Conservation (phyloP, 2,888 invertebrate species). For the Trichogramma dendrolimi region DNA sequence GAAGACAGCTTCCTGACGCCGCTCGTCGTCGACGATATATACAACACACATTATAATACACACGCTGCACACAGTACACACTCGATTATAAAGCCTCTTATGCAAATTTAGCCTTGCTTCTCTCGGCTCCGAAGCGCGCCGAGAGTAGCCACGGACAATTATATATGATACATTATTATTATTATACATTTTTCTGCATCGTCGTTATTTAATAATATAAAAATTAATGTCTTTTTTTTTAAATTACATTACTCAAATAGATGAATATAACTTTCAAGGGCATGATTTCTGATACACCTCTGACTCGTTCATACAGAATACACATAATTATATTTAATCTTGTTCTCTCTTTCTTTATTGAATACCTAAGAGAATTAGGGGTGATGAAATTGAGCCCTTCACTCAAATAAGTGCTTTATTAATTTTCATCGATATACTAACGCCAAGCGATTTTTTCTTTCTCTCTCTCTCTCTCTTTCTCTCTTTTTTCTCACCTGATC, state of each 20-base stretch:
- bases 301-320: too few species aligned
- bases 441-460: neutral
- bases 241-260: too few species aligned
- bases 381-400: neutral
- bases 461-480: neutral
- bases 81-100: constrained; percentile 19
- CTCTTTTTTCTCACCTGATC: constrained; percentile 1
- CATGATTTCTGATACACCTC: too few species aligned
- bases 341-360: too few species aligned
- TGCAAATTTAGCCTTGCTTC: constrained; percentile 18
- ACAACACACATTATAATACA: neutral
- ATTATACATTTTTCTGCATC: too few species aligned
- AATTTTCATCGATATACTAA: neutral
- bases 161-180: too few species aligned
- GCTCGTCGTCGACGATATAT: constrained; percentile 11
- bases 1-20: constrained; percentile 45
- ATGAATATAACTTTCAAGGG: too few species aligned
- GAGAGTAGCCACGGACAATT: too few species aligned
- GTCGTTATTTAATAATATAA: too few species aligned
- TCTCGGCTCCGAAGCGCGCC: neutral
- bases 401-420: neutral
- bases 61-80: neutral
- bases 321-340: too few species aligned
- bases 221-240: too few species aligned
- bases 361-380: too few species aligned